Evolutionary conservation across 2,888 invertebrate genomes (phyloP).

Genomic region (Dione juno): DNA sequence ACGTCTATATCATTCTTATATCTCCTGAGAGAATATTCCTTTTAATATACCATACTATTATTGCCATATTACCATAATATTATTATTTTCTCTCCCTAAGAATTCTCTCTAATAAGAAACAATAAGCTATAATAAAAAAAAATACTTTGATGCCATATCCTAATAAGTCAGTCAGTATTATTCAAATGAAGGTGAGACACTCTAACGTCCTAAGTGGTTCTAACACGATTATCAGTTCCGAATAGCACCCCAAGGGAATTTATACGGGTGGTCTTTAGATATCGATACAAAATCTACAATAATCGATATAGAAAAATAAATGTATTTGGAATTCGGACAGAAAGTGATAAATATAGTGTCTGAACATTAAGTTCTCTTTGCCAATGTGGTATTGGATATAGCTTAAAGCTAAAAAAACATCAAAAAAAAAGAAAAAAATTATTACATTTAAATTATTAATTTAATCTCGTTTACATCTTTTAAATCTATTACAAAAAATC

Average conservation of each 20-base stretch:
- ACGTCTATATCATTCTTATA: too few relatives aligned
- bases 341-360: background rate
- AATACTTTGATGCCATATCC: constrained; percentile 22
- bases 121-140: constrained; percentile 5
- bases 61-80: too few relatives aligned
- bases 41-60: too few relatives aligned
- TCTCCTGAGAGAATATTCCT: too few relatives aligned
- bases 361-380: background rate
- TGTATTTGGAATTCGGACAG: background rate
- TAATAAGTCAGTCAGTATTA: constrained; percentile 27
- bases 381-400: too few relatives aligned
- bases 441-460: too few relatives aligned
- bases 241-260: constrained; percentile 32
- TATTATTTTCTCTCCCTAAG: too few relatives aligned
- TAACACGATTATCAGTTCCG: constrained; percentile 35
- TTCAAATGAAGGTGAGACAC: constrained; percentile 31
- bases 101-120: too few relatives aligned
- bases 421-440: too few relatives aligned
- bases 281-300: background rate
- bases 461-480: too few relatives aligned
- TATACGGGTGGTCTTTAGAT: constrained; percentile 27
- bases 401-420: background rate
- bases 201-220: constrained; percentile 22
- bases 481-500: too few relatives aligned
- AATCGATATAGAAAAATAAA: background rate